phyloP scores from a whole-genome alignment of 2,797 vertebrate genomes.

The Parotocinclus haroldoi region DNA sequence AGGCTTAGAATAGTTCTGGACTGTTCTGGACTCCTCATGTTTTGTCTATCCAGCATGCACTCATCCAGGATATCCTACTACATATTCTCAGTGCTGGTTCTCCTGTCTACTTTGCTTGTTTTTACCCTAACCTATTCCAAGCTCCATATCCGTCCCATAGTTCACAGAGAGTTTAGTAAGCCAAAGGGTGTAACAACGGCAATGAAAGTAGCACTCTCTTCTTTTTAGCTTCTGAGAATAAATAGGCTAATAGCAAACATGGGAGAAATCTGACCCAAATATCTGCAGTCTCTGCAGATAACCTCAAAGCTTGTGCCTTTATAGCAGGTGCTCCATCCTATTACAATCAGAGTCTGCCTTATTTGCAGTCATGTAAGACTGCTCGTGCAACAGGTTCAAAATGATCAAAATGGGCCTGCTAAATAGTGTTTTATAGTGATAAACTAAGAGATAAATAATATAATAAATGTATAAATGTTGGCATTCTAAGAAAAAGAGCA shows the following conservation, averaged over 20 bases:
- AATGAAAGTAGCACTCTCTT: not conserved
- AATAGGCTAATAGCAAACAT: conserved; percentile 4
- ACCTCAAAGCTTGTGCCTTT: conserved; percentile 27
- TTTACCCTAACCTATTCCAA: conserved; percentile 35
- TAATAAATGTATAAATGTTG: too few species aligned
- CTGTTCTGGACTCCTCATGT: conserved; percentile 23
- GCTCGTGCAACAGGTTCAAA: too few species aligned
- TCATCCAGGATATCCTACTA: conserved; percentile 56
- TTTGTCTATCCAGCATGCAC: conserved; percentile 29
- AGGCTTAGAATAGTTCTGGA: not conserved
- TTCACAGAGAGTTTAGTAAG: conserved; percentile 48
- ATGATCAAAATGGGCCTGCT: too few species aligned
- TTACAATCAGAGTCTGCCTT: conserved; percentile 19
- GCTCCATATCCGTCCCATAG: conserved; percentile 38
- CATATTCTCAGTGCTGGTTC: conserved; percentile 29
- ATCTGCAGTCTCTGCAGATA: conserved; percentile 39
- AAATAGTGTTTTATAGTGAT: too few species aligned
- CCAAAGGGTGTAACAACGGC: conserved; percentile 20
- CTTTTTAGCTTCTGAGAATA: conserved; percentile 1
- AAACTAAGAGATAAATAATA: too few species aligned
- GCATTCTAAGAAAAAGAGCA: too few species aligned
- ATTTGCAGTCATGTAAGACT: not conserved
- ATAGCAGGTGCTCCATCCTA: conserved; percentile 19
- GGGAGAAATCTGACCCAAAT: not conserved
- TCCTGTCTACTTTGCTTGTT: conserved; percentile 40